These are phyloP conservation scores for Catharus bicknelli DNA, from an alignment of 2,113 vertebrate species.

Conservation along the genomic window DNA sequence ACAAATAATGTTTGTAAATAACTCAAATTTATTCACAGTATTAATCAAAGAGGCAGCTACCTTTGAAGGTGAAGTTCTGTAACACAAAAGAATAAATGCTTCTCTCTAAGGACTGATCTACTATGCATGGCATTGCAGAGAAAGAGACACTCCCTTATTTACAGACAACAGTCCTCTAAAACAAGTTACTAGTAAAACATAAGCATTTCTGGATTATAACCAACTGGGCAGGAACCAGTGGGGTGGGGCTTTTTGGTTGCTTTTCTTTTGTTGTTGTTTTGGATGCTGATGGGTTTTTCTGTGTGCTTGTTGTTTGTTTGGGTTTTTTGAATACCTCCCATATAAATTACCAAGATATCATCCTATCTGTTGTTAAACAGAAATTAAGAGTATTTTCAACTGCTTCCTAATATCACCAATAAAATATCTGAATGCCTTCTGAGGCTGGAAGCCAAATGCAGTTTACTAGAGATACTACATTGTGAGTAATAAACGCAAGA, in stretches of 20 bases:
- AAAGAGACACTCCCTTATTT: background rate
- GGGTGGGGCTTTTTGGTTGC: background rate
- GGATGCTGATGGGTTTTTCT: background rate
- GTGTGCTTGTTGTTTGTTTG: background rate
- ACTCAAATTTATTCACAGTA: background rate
- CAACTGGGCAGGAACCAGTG: background rate
- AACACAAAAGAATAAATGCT: background rate
- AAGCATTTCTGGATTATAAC: background rate
- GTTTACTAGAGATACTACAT: background rate
- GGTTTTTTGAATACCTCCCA: background rate
- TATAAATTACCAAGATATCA: background rate
- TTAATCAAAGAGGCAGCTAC: background rate
- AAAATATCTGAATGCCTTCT: background rate
- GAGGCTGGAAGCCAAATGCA: background rate
- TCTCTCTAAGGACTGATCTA: background rate
- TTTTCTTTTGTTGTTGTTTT: background rate
- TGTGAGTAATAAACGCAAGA: background rate
- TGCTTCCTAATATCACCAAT: background rate
- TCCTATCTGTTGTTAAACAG: background rate
- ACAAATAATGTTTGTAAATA: background rate
- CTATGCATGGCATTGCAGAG: rapidly evolving
- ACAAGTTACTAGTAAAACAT: background rate
- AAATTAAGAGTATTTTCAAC: background rate
- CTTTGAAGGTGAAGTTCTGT: background rate
- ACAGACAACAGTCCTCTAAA: background rate